Percentiles rank a stretch among this genome's conserved stretches.
Evolutionary conservation across 1,140 invertebrate genomes (phyloP).

Genomic region (Saccostrea echinata): DNA sequence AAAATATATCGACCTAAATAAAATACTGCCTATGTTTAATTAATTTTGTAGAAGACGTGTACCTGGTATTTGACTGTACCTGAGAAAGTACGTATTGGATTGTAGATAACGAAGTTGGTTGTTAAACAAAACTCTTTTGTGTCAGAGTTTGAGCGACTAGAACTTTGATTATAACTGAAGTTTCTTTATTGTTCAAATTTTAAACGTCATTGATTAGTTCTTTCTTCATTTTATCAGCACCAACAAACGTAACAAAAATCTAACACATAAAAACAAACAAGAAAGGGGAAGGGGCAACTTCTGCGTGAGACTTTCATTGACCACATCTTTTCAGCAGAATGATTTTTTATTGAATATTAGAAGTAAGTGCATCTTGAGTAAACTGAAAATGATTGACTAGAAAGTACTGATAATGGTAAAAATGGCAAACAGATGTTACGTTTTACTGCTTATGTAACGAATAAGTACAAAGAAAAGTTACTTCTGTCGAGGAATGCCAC

Average conservation of each 20-base stretch:
- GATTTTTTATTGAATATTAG: not conserved
- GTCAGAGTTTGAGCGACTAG: not conserved
- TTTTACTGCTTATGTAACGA: not conserved
- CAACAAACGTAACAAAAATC: not conserved
- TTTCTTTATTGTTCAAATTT: conserved; percentile 25
- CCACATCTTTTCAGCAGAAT: not conserved
- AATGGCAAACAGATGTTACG: no score
- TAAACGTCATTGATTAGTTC: conserved; percentile 29
- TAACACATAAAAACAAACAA: conserved; percentile 21
- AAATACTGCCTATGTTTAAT: conserved; percentile 12
- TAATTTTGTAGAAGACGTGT: not conserved
- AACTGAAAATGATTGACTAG: no score
- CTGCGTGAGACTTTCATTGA: not conserved
- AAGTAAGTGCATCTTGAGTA: not conserved
- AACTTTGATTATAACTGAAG: not conserved
- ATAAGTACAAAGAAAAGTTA: not conserved
- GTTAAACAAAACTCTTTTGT: conserved; percentile 37
- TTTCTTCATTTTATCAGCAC: conserved; percentile 16
- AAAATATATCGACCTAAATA: not conserved
- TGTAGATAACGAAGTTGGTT: conserved; percentile 21
- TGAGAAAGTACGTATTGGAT: not conserved
- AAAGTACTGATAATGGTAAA: no score
- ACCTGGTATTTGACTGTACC: not conserved
- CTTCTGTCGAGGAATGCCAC: conserved; percentile 22
- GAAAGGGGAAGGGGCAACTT: not conserved